Evolutionary conservation across 2,797 vertebrate genomes (phyloP).

Genomic region (Gambelia wislizenii): DNA sequence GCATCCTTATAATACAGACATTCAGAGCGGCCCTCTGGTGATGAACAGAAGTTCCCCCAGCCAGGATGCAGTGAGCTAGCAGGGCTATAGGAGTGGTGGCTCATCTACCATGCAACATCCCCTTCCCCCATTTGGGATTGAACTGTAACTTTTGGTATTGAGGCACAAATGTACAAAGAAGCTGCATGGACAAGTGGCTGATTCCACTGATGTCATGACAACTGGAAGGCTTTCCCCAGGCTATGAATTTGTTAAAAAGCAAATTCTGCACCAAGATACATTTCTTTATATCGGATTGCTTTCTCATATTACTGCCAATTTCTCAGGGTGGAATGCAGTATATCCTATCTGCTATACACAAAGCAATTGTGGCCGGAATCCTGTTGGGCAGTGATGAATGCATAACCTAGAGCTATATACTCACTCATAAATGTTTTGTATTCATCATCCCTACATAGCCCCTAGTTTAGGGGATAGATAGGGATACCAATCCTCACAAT

Average conservation of each 20-base stretch:
- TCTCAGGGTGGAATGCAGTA: not conserved
- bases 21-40: not conserved
- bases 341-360: not conserved
- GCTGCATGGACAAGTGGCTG: not conserved
- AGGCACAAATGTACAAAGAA: not conserved
- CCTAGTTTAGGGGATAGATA: too few relatives aligned
- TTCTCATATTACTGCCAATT: not conserved
- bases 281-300: not conserved
- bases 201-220: not conserved
- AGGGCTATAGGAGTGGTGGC: not conserved
- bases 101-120: not conserved
- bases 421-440: too few relatives aligned
- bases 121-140: not conserved
- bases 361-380: too few relatives aligned
- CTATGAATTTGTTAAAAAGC: not conserved
- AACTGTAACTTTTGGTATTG: not conserved
- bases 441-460: too few relatives aligned
- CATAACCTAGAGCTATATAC: too few relatives aligned
- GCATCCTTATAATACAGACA: not conserved
- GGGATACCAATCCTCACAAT: too few relatives aligned
- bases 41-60: too few relatives aligned
- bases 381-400: too few relatives aligned
- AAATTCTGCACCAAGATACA: not conserved
- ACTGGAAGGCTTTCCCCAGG: not conserved
- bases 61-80: not conserved